Conservation (phyloP, 2,797 vertebrate species). For the Chelidonichthys spinosus region DNA sequence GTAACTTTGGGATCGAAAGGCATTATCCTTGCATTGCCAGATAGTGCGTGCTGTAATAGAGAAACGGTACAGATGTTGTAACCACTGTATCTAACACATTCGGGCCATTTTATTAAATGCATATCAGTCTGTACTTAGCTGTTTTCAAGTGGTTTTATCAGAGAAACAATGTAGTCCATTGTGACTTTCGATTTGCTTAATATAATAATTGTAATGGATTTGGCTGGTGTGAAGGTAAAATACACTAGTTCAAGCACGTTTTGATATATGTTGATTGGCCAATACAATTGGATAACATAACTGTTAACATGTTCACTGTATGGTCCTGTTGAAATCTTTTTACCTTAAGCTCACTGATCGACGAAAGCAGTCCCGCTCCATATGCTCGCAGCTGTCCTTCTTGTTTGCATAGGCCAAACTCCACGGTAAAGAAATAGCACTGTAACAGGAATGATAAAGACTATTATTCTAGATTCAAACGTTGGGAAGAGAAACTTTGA, state of each 20-base stretch:
- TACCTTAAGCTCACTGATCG: constrained; percentile 94
- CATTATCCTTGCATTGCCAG: constrained; percentile 90
- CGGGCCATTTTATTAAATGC: background rate
- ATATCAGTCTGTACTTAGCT: background rate
- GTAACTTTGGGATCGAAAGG: constrained; percentile 92
- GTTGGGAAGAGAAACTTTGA: background rate
- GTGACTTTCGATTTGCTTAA: background rate
- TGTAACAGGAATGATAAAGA: constrained; percentile 79
- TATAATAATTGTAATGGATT: background rate
- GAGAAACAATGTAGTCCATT: background rate
- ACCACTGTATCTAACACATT: background rate
- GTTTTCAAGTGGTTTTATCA: background rate
- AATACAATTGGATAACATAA: background rate
- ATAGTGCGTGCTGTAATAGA: constrained; percentile 89
- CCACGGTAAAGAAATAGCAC: constrained; percentile 99
- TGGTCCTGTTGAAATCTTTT: constrained; percentile 19
- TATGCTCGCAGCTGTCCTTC: constrained; percentile 94
- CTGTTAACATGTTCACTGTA: background rate
- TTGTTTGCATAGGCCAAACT: constrained; percentile 98
- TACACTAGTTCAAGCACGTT: background rate
- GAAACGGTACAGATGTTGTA: background rate
- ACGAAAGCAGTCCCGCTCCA: constrained; percentile 96
- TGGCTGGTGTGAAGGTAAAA: background rate
- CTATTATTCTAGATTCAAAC: background rate
- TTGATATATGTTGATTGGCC: background rate